Evolutionary conservation across 2,888 invertebrate species (phyloP).

Genomic region (Syritta pipiens): DNA sequence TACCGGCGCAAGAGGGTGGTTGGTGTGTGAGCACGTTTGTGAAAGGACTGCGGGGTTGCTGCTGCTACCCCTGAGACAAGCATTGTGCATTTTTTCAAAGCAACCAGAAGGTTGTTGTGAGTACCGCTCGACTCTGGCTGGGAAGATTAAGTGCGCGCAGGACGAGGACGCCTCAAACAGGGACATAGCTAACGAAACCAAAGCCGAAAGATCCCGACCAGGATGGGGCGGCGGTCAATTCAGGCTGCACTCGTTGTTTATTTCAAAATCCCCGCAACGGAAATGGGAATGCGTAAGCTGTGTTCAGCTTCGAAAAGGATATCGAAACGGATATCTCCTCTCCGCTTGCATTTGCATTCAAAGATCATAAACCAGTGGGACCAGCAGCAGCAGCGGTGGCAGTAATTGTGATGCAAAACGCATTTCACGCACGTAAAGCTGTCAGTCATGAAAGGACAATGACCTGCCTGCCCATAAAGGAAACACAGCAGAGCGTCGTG

Average conservation of each 20-base stretch:
- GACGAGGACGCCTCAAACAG: too few species aligned
- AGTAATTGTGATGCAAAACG: constrained; percentile 40
- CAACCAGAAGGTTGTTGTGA: constrained; percentile 9
- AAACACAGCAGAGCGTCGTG: neutral
- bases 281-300: constrained; percentile 39
- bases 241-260: neutral
- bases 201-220: constrained; percentile 17
- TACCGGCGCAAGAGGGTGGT: too few species aligned
- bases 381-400: neutral
- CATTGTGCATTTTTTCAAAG: constrained; percentile 55
- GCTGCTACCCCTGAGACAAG: constrained; percentile 44
- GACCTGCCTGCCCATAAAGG: constrained; percentile 32
- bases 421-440: constrained; percentile 55
- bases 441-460: constrained; percentile 44
- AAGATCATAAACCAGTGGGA: constrained; percentile 10
- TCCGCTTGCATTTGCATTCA: constrained; percentile 25
- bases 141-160: constrained; percentile 30
- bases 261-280: constrained; percentile 25
- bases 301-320: constrained; percentile 14
- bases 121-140: neutral
- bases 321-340: constrained; percentile 16
- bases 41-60: constrained; percentile 56
- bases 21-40: constrained; percentile 36
- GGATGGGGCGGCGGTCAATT: constrained; percentile 45
- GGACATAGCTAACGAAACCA: neutral